Conservation (phyloP, 2,797 vertebrate genomes). For the Rachycentron canadum region DNA sequence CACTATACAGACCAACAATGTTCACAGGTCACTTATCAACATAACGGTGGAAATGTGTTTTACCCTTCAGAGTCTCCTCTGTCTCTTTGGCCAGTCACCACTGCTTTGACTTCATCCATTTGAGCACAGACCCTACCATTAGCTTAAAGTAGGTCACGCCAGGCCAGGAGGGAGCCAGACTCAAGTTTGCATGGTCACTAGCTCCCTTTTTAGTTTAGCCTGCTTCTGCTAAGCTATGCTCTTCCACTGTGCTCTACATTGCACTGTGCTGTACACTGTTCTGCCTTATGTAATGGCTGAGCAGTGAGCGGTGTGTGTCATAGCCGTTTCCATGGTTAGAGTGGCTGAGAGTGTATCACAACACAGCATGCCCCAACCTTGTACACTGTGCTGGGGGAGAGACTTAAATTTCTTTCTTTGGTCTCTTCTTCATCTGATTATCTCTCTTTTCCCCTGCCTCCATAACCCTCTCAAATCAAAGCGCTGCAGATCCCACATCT, state of each 20-base stretch:
- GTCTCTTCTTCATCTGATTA: conserved; percentile 12
- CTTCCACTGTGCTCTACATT: conserved; percentile 64
- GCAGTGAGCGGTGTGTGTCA: conserved; percentile 70
- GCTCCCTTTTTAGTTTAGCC: conserved; percentile 66
- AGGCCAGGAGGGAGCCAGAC: conserved; percentile 83
- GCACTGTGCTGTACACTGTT: conserved; percentile 62
- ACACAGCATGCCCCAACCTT: conserved; percentile 63
- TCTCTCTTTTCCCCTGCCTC: background rate
- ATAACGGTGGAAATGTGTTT: conserved; percentile 44
- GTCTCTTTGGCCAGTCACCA: conserved; percentile 61
- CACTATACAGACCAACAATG: conserved; percentile 25
- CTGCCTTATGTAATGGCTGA: conserved; percentile 79
- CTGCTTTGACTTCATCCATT: conserved; percentile 77
- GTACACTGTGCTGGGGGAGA: conserved; percentile 37
- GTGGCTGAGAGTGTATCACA: conserved; percentile 67
- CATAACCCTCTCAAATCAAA: background rate
- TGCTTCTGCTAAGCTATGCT: conserved; percentile 67
- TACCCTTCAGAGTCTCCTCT: conserved; percentile 71
- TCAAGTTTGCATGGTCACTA: conserved; percentile 77
- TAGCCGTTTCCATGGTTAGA: conserved; percentile 79
- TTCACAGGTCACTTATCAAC: conserved; percentile 54
- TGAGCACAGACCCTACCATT: conserved; percentile 71
- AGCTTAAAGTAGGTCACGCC: conserved; percentile 86
- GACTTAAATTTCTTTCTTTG: conserved; percentile 24
- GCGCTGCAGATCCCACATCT: background rate